A percentile compares a stretch with the other conserved stretches of the same genome.
phyloP scores from a whole-genome alignment of 2,888 invertebrate genomes.

The Leptinotarsa haldemani region DNA sequence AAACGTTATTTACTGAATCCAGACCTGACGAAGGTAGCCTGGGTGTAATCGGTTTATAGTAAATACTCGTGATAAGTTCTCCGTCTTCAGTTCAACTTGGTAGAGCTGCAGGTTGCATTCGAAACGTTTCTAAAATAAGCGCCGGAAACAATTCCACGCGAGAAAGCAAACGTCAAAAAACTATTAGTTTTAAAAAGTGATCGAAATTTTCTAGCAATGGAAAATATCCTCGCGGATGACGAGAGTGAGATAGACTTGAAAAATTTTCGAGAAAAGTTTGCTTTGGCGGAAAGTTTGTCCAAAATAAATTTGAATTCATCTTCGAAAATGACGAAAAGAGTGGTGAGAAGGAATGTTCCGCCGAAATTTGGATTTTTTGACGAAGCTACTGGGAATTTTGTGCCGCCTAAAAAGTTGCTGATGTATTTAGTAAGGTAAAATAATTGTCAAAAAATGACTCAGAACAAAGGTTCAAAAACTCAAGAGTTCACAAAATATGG shows the following conservation, averaged over 20 bases:
- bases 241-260: constrained; percentile 38
- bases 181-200: background rate
- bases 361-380: constrained; percentile 65
- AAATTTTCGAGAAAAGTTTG: constrained; percentile 65
- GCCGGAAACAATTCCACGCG: constrained; percentile 19
- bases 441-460: too few relatives aligned
- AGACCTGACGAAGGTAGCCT: constrained; percentile 31
- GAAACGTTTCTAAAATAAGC: constrained; percentile 16
- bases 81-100: constrained; percentile 8
- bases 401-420: constrained; percentile 73
- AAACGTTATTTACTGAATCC: constrained; percentile 13
- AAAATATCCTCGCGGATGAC: constrained; percentile 32
- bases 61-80: constrained; percentile 29
- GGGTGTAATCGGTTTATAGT: constrained; percentile 30
- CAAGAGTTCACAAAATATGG: too few relatives aligned
- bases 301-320: constrained; percentile 68
- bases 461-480: too few relatives aligned
- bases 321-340: constrained; percentile 68
- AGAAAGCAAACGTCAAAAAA: background rate
- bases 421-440: constrained; percentile 74
- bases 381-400: constrained; percentile 65
- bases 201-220: constrained; percentile 12
- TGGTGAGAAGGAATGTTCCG: constrained; percentile 70
- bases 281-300: constrained; percentile 71
- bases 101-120: constrained; percentile 2